Conservation (phyloP, 2,888 invertebrate species). For the Heliconius hortense region DNA sequence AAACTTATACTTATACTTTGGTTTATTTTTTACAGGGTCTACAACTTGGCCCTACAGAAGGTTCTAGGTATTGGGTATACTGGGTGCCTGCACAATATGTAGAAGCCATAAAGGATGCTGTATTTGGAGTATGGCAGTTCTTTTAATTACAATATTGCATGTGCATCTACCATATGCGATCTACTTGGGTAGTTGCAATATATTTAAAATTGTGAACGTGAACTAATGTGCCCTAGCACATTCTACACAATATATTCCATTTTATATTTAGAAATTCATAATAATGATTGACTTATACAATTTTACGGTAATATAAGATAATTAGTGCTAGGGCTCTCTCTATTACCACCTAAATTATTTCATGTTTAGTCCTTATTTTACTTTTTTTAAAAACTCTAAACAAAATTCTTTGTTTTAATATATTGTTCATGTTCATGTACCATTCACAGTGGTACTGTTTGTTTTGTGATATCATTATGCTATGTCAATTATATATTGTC, state of each 20-base stretch:
- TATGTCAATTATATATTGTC: constrained; percentile 80
- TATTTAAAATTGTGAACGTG: constrained; percentile 58
- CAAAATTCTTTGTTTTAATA: constrained; percentile 28
- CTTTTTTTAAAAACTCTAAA: constrained; percentile 28
- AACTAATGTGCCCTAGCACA: constrained; percentile 43
- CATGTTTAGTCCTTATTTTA: constrained; percentile 30
- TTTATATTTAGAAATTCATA: constrained; percentile 41
- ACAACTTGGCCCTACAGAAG: constrained; percentile 95
- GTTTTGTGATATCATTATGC: constrained; percentile 76
- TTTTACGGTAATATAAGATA: constrained; percentile 36
- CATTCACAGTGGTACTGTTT: constrained; percentile 49
- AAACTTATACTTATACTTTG: neutral
- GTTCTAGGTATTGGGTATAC: constrained; percentile 95
- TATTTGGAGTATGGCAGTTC: constrained; percentile 93
- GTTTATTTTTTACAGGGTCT: constrained; percentile 84
- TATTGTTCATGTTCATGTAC: constrained; percentile 55
- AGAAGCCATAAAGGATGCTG: constrained; percentile 94
- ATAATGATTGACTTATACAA: constrained; percentile 37
- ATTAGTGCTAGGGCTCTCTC: constrained; percentile 40
- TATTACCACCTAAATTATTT: constrained; percentile 33
- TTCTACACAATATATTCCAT: constrained; percentile 34
- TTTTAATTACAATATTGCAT: constrained; percentile 77
- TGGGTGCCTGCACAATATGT: constrained; percentile 97
- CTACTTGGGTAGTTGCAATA: constrained; percentile 76
- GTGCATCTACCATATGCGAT: constrained; percentile 59